phyloP scores from a whole-genome alignment of 2,113 vertebrate genomes.

The Hydrolagus affinis region DNA sequence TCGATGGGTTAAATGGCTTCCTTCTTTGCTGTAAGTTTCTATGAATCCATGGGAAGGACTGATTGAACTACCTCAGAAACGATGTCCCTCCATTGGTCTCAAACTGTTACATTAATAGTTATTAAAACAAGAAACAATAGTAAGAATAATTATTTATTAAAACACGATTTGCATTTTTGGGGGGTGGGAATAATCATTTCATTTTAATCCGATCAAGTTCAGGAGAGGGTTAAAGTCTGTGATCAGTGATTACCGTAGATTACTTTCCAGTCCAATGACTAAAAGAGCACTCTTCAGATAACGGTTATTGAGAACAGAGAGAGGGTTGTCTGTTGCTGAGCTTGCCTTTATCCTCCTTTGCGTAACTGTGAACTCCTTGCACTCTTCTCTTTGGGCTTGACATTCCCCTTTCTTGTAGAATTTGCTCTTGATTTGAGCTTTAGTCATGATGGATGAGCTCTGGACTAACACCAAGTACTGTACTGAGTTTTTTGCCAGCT shows the following conservation, averaged over 20 bases:
- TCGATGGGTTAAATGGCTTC: too few relatives aligned
- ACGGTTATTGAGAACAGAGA: neutral
- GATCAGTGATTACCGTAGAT: neutral
- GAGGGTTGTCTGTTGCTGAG: neutral
- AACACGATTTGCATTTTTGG: neutral
- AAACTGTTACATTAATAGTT: neutral
- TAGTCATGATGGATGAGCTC: neutral
- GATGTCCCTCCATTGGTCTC: too few relatives aligned
- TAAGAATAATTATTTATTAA: neutral
- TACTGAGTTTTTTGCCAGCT: constrained; percentile 3
- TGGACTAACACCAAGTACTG: constrained; percentile 5
- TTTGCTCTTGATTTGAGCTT: constrained; percentile 22
- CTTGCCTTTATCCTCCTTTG: neutral
- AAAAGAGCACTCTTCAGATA: neutral
- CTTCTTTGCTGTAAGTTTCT: too few relatives aligned
- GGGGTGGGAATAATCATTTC: neutral
- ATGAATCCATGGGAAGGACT: too few relatives aligned
- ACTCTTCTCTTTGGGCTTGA: neutral
- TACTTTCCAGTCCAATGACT: constrained; percentile 6
- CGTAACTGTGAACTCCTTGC: neutral
- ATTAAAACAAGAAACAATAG: neutral
- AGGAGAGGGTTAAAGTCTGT: neutral
- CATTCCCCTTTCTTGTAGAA: constrained; percentile 4
- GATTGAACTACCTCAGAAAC: too few relatives aligned
- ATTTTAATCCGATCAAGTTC: neutral